A percentile compares a stretch with the other conserved stretches of the same genome.
These are phyloP conservation scores for Rhinoraja longicauda DNA, from an alignment of 2,797 vertebrate genomes.

Conservation along the genomic window DNA sequence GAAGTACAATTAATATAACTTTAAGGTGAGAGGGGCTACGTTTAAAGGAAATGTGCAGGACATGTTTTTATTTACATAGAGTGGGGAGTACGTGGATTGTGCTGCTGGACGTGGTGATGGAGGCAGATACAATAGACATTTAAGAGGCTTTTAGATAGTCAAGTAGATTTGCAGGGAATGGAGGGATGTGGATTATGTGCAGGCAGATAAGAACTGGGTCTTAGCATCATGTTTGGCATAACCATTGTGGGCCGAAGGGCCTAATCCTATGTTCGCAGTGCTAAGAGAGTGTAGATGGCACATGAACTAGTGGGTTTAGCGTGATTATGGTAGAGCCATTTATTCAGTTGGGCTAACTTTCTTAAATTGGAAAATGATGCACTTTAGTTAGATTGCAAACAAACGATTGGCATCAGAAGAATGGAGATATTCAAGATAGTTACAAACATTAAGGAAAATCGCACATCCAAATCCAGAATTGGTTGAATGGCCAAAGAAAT, in stretches of 20 bases:
- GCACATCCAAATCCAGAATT: background rate
- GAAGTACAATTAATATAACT: background rate
- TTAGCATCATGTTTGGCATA: too few species aligned
- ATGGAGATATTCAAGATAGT: background rate
- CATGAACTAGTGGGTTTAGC: background rate
- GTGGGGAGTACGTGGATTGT: too few species aligned
- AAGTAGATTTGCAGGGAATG: too few species aligned
- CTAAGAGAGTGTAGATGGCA: background rate
- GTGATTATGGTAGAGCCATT: background rate
- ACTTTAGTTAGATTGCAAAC: background rate
- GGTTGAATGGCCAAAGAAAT: background rate
- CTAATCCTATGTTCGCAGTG: background rate
- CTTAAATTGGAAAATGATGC: background rate
- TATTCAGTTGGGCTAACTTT: background rate
- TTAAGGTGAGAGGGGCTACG: too few species aligned
- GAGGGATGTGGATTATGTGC: too few species aligned
- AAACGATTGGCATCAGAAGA: background rate
- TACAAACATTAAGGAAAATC: background rate
- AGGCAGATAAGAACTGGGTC: too few species aligned
- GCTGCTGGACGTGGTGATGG: too few species aligned
- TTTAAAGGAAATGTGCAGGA: too few species aligned
- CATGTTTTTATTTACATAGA: too few species aligned
- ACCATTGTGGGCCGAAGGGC: too few species aligned
- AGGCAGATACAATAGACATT: too few species aligned
- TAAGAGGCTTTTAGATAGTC: too few species aligned